Conservation (phyloP, 2,113 vertebrate species). For the Brevimyrus niger region DNA sequence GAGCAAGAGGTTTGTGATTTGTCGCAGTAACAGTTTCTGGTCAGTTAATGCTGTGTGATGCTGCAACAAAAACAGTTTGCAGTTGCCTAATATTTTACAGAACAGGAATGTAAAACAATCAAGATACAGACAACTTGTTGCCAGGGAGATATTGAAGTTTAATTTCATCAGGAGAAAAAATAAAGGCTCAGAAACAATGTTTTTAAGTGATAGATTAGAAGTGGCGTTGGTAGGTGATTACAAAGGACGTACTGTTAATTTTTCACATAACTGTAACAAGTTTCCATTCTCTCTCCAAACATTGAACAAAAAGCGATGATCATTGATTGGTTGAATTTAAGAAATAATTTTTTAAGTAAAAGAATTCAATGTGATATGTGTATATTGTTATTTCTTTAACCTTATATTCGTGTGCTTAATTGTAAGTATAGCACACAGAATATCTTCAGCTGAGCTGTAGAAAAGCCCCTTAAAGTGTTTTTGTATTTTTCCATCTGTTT, state of each 20-base stretch:
- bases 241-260: not conserved
- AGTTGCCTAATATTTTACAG: not conserved
- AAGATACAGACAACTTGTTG: not conserved
- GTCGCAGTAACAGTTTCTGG: not conserved
- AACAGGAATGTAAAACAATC: not conserved
- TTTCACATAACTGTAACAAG: not conserved
- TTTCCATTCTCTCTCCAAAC: not conserved
- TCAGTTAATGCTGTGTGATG: not conserved
- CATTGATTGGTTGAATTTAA: not conserved
- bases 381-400: not conserved
- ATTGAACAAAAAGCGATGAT: not conserved
- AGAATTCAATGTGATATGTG: not conserved
- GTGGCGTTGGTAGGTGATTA: not conserved
- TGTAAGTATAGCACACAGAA: not conserved
- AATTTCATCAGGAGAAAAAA: not conserved
- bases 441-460: not conserved
- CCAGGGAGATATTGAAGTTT: not conserved
- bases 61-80: not conserved
- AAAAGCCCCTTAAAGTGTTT: not conserved
- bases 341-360: not conserved
- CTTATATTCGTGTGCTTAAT: not conserved
- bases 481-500: slow-evolving; percentile 15
- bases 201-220: not conserved
- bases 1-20: not conserved
- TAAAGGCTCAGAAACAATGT: not conserved